A percentile compares a stretch with the other conserved stretches of the same genome.
Evolutionary conservation across 2,888 invertebrate genomes (phyloP).

Genomic region (Scaptomyza tumidula): DNA sequence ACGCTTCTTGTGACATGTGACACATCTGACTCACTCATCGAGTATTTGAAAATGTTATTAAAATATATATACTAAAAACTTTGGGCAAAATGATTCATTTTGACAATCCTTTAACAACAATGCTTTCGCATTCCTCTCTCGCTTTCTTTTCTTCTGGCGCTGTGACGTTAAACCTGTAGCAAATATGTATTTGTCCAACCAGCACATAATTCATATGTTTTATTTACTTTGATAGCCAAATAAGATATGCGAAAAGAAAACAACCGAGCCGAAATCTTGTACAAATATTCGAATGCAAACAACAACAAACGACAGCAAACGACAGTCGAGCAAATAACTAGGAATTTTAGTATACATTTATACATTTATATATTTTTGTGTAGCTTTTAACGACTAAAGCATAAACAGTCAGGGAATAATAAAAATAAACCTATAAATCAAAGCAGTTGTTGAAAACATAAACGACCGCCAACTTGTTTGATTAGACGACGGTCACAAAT

Average conservation of each 20-base stretch:
- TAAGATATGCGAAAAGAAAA: slow-evolving; percentile 10
- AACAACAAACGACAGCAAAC: slow-evolving; percentile 13
- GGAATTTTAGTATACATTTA: slow-evolving; percentile 6
- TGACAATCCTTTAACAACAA: slow-evolving; percentile 31
- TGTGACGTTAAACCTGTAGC: slow-evolving; percentile 34
- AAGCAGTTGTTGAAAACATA: slow-evolving; percentile 24
- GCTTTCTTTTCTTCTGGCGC: not conserved
- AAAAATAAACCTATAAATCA: slow-evolving; percentile 51
- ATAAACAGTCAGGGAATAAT: slow-evolving; percentile 19
- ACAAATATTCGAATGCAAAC: slow-evolving; percentile 40
- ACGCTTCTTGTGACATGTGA: slow-evolving; percentile 54
- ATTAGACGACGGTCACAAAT: slow-evolving; percentile 12
- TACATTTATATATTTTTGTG: slow-evolving; percentile 3
- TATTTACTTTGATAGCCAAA: slow-evolving; percentile 65
- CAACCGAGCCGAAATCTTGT: slow-evolving; percentile 6
- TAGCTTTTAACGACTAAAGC: slow-evolving; percentile 29
- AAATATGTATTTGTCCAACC: slow-evolving; percentile 20
- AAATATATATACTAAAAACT: slow-evolving; percentile 18
- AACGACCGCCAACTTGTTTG: slow-evolving; percentile 43
- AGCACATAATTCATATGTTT: slow-evolving; percentile 75
- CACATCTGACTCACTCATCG: slow-evolving; percentile 50
- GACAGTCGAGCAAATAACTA: slow-evolving; percentile 34
- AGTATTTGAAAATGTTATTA: slow-evolving; percentile 29
- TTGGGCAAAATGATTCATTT: slow-evolving; percentile 47
- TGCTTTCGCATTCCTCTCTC: slow-evolving; percentile 8